Evolutionary conservation across 2,113 vertebrate genomes (phyloP), one percentile per base, ranked within the genome.

Genomic region (Lethenteron reissneri): DNA sequence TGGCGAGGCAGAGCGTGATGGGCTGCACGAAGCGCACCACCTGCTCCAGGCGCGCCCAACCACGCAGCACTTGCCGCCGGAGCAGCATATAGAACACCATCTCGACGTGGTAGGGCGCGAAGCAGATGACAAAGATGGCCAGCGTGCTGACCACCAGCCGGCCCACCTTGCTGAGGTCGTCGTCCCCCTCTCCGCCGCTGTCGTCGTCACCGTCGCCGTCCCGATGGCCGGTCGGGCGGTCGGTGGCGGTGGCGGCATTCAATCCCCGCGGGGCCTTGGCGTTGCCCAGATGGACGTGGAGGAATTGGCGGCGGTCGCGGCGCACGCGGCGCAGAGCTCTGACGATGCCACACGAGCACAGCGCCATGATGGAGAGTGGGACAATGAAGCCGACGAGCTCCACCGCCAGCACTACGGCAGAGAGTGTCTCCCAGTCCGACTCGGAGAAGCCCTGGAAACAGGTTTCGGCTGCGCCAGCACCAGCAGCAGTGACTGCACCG

Each of bases 101-200:
- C 2, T 77, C 80, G 56, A 78, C 69, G 72, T 86, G 85, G 74
- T 86, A 86, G 62, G 84, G 84, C 58, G 83, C 81, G 56, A 86
- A 85, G 77, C 83, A 86, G 76, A 84, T 78, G 70, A 86, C 78
- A 72, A 84, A 86, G 76, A 86, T 86, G 72, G 80, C 73, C 14
- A 85, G 77, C n/a, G 82, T 86, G 77, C 78, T 80, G 75, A 82
- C 68, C 56, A 86, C 81, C 58, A 86, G 80, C 71, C 79, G 80
- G 70, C 41, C 41, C 41, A 41, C 41, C 41, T 41, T 41, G 41
- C 41, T 41, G 41, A 41, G 41, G 41, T 41, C 41, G 41, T 41
- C 41, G 6, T 41, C 41, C 5, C 41, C 6, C 41, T 41, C 41
- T 41, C 41, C 41, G 41, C 41, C 41, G 5, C 41, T 6, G 41